Evolutionary conservation across 2,888 invertebrate species (phyloP).

Genomic region (Notocelia uddmanniana): DNA sequence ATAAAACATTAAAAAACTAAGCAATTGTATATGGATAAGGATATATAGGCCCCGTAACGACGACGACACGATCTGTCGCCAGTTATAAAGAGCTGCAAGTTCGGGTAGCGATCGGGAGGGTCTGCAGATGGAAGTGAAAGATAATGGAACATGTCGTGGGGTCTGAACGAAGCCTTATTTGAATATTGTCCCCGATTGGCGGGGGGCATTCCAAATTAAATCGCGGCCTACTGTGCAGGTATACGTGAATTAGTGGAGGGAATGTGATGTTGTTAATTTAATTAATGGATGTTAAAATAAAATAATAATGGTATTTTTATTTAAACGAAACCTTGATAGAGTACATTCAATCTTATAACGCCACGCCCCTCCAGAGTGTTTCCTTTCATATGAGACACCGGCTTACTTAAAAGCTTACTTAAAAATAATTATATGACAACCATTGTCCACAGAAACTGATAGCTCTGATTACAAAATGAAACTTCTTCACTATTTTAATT

Average conservation of each 20-base stretch:
- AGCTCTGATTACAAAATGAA: too few species aligned
- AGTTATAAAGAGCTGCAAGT: constrained; percentile 24
- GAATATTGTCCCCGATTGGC: constrained; percentile 80
- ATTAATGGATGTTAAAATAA: constrained; percentile 32
- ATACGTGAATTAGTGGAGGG: constrained; percentile 46
- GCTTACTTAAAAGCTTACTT: too few species aligned
- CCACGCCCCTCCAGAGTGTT: too few species aligned
- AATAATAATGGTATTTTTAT: constrained; percentile 12
- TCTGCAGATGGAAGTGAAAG: constrained; percentile 75
- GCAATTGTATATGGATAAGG: too few species aligned
- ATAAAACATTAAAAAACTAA: too few species aligned
- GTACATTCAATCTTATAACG: too few species aligned
- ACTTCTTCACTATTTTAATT: background rate
- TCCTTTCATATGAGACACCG: too few species aligned
- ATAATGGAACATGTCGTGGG: constrained; percentile 81
- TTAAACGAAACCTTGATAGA: too few species aligned
- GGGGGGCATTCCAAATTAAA: constrained; percentile 81
- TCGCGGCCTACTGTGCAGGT: constrained; percentile 73
- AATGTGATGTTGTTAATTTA: constrained; percentile 29
- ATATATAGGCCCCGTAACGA: constrained; percentile 11
- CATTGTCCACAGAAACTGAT: too few species aligned
- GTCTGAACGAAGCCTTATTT: constrained; percentile 84
- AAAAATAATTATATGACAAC: too few species aligned
- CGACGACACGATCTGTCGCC: constrained; percentile 10
- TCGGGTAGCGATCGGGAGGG: constrained; percentile 61